phyloP scores from a whole-genome alignment of 2,888 invertebrate species.

The Leptura quadrifasciata region DNA sequence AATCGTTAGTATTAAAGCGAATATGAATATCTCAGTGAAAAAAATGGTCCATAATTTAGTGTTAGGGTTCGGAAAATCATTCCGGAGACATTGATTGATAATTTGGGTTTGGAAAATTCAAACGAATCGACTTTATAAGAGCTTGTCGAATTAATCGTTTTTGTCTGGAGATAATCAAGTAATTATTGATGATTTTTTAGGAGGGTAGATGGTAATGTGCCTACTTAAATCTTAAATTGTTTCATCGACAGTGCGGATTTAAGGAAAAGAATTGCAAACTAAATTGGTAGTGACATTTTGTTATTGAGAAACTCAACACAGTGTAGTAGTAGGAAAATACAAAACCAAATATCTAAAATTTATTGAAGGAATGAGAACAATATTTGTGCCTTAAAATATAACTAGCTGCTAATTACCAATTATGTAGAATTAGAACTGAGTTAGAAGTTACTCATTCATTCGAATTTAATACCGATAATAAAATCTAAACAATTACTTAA shows the following conservation, averaged over 20 bases:
- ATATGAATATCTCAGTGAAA: not conserved
- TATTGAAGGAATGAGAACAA: too few species aligned
- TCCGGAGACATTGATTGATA: slow-evolving; percentile 19
- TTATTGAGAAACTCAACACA: too few species aligned
- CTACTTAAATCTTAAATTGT: not conserved
- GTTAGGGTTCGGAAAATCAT: not conserved
- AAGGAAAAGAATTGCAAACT: too few species aligned
- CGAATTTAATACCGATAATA: too few species aligned
- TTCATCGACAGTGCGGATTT: not conserved
- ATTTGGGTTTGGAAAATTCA: slow-evolving; percentile 7
- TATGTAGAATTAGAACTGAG: too few species aligned
- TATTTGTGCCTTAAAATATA: too few species aligned
- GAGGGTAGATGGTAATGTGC: not conserved
- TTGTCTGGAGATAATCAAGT: not conserved
- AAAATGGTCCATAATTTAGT: not conserved
- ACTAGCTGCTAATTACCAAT: too few species aligned
- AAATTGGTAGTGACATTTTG: too few species aligned
- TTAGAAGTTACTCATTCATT: too few species aligned
- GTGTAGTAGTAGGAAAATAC: too few species aligned
- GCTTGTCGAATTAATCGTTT: not conserved
- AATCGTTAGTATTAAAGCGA: not conserved
- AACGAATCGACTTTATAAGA: not conserved
- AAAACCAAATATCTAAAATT: too few species aligned
- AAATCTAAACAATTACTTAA: too few species aligned
- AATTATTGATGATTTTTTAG: not conserved